These are phyloP conservation scores for Pseudomyrmex pallidus DNA, from an alignment of 1,140 invertebrate species.

Conservation along the genomic window DNA sequence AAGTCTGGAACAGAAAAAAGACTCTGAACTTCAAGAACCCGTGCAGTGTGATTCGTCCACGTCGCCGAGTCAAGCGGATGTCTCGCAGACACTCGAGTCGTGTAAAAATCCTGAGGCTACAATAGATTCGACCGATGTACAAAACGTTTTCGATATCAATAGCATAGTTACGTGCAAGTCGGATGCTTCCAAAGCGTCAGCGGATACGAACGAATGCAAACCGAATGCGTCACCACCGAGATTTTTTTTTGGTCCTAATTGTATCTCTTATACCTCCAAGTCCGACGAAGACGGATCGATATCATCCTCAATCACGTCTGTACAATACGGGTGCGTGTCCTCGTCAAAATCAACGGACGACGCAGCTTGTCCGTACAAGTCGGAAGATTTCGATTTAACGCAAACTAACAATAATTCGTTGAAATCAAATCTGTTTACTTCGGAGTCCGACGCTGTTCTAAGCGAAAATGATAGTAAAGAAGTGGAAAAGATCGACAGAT, in stretches of 20 bases:
- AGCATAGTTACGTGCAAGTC: slow-evolving; percentile 6
- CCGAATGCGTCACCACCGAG: slow-evolving; percentile 74
- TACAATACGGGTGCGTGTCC: slow-evolving; percentile 72
- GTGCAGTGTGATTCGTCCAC: slow-evolving; percentile 74
- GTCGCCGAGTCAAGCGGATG: slow-evolving; percentile 62
- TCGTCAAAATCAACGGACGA: slow-evolving; percentile 65
- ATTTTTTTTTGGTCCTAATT: slow-evolving; percentile 85
- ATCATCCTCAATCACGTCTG: background rate
- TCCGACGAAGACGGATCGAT: slow-evolving; percentile 62
- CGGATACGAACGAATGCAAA: slow-evolving; percentile 70
- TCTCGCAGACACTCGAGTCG: slow-evolving; percentile 38
- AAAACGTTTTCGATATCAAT: slow-evolving; percentile 47
- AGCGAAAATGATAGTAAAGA: slow-evolving; percentile 38
- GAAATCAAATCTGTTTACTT: slow-evolving; percentile 64
- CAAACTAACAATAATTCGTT: slow-evolving; percentile 77
- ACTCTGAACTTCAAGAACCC: slow-evolving; percentile 13
- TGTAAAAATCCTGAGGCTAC: slow-evolving; percentile 38
- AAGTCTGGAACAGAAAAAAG: slow-evolving; percentile 40
- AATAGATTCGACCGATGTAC: background rate
- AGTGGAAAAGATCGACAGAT: slow-evolving; percentile 31
- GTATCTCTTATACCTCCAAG: slow-evolving; percentile 79
- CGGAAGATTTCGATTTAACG: slow-evolving; percentile 58
- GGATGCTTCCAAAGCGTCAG: background rate
- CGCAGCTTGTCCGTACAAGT: slow-evolving; percentile 42
- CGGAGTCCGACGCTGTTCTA: slow-evolving; percentile 67